These are phyloP conservation scores for Chymomyza costata DNA, from an alignment of 1,140 invertebrate genomes.

Conservation along the genomic window DNA sequence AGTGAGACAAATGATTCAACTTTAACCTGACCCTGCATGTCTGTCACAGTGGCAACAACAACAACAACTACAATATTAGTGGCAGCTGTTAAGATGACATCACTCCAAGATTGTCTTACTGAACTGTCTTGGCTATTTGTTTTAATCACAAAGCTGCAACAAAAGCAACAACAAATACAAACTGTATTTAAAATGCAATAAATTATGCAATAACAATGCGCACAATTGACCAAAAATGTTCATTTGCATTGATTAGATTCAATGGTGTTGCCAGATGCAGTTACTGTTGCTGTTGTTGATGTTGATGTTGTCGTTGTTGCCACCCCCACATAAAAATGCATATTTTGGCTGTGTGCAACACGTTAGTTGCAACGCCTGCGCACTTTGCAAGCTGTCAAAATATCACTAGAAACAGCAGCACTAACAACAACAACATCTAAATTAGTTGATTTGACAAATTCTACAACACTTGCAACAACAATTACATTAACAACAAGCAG, in stretches of 20 bases:
- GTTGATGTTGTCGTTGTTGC: background rate
- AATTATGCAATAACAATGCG: conserved; percentile 42
- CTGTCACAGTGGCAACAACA: conserved; percentile 57
- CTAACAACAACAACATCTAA: conserved; percentile 40
- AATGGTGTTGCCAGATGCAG: background rate
- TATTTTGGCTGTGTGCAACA: conserved; percentile 6
- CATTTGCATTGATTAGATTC: conserved; percentile 64
- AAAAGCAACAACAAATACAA: too few species aligned
- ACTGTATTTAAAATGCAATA: conserved; percentile 62
- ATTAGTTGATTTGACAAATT: conserved; percentile 57
- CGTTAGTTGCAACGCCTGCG: conserved; percentile 23
- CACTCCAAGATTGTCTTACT: conserved; percentile 31
- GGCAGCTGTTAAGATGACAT: conserved; percentile 50
- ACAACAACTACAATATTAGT: conserved; percentile 13
- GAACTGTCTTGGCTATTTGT: conserved; percentile 50
- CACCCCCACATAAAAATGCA: conserved; percentile 31
- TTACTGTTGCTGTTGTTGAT: too few species aligned
- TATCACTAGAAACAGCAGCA: conserved; percentile 33
- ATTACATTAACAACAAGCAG: too few species aligned
- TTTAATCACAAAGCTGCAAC: conserved; percentile 50
- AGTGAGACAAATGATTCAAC: conserved; percentile 73
- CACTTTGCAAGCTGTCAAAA: conserved; percentile 59
- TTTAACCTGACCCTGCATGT: conserved; percentile 75
- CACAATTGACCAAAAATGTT: conserved; percentile 67
- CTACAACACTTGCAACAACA: conserved; percentile 14